Conservation (phyloP, 2,113 vertebrate species). For the Rana temporaria region DNA sequence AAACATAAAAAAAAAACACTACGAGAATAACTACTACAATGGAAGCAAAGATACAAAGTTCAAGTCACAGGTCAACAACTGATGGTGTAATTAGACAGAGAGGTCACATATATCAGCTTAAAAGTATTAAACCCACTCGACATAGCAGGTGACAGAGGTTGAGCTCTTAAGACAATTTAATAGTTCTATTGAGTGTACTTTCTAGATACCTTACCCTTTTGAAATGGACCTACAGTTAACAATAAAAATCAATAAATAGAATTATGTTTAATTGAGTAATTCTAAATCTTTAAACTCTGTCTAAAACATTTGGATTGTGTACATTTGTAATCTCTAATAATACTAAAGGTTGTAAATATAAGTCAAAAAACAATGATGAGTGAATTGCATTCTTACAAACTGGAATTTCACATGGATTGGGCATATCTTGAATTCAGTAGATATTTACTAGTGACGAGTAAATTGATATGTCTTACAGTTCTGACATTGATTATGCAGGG, state of each 20-base stretch:
- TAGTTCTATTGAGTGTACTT: constrained; percentile 54
- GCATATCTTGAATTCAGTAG: too few species aligned
- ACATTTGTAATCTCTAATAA: neutral
- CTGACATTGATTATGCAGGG: too few species aligned
- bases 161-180: constrained; percentile 60
- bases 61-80: constrained; percentile 71
- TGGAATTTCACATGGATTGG: too few species aligned
- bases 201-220: constrained; percentile 11
- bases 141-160: constrained; percentile 63
- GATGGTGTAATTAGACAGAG: constrained; percentile 64
- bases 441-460: too few species aligned
- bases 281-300: constrained; percentile 14
- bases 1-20: constrained; percentile 36
- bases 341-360: neutral
- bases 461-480: too few species aligned
- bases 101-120: constrained; percentile 68
- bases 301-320: neutral
- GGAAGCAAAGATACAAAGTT: constrained; percentile 66
- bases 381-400: too few species aligned
- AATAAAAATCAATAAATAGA: constrained; percentile 12
- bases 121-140: constrained; percentile 64
- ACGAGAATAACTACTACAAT: constrained; percentile 1
- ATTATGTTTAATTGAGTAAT: constrained; percentile 18
- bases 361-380: too few species aligned
- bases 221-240: constrained; percentile 8